Evolutionary conservation across 2,113 vertebrate genomes (phyloP).

Genomic region (Cyprinodon variegatus): DNA sequence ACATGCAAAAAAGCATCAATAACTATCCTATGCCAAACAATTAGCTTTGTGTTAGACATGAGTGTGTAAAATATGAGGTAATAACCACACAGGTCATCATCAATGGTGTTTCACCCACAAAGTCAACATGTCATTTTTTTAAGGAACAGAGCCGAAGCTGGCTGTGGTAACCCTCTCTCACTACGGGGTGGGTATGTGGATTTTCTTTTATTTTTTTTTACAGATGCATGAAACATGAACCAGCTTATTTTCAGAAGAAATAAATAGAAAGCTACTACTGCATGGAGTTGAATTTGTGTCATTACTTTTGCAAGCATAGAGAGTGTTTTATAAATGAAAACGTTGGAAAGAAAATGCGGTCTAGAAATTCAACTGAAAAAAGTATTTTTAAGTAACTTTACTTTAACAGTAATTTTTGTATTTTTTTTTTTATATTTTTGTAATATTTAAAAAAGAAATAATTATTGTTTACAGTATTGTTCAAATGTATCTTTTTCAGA

Average conservation of each 20-base stretch:
- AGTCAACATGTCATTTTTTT: conserved; percentile 53
- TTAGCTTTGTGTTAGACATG: background rate
- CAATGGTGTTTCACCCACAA: conserved; percentile 21
- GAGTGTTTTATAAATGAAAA: too few relatives aligned
- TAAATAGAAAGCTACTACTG: background rate
- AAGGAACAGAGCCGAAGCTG: conserved; percentile 15
- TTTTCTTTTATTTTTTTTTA: conserved; percentile 12
- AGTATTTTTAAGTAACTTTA: too few relatives aligned
- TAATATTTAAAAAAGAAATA: too few relatives aligned
- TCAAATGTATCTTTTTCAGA: too few relatives aligned
- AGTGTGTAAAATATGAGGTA: background rate
- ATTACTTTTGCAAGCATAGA: too few relatives aligned
- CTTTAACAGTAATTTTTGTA: too few relatives aligned
- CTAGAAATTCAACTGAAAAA: too few relatives aligned
- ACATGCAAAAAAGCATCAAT: conserved; percentile 37
- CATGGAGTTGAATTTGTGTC: too few relatives aligned
- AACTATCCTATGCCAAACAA: conserved; percentile 3
- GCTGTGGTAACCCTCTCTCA: conserved; percentile 13
- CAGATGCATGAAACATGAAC: conserved; percentile 52
- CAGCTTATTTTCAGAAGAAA: conserved; percentile 12
- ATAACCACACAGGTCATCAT: background rate
- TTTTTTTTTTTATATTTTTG: too few relatives aligned
- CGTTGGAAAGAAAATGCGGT: too few relatives aligned
- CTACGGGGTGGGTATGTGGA: conserved; percentile 13
- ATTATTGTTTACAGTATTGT: too few relatives aligned